A percentile compares a stretch with the other conserved stretches of the same genome.
These are phyloP conservation scores for pig (Sus scrofa) DNA, from an alignment of 2,113 vertebrate genomes.

Conservation along the genomic window DNA sequence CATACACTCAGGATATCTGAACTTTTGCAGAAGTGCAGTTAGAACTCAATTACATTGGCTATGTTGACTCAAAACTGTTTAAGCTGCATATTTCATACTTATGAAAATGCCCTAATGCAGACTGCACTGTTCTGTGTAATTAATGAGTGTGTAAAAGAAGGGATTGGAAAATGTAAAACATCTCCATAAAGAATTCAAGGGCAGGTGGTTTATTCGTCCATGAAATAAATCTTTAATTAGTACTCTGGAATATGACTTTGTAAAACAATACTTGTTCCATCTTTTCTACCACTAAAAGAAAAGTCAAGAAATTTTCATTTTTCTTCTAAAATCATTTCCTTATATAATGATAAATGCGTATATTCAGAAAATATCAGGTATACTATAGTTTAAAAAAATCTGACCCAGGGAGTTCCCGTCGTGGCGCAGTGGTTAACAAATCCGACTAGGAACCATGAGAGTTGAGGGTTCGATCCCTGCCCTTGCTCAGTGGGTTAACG, in stretches of 20 bases:
- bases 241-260: conserved; percentile 36
- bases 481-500: no score
- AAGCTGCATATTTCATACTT: conserved; percentile 67
- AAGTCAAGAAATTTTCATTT: not conserved
- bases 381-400: not conserved
- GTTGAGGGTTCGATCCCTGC: no score
- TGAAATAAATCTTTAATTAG: conserved; percentile 72
- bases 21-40: not conserved
- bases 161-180: conserved; percentile 52
- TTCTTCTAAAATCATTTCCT: not conserved
- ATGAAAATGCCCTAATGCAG: conserved; percentile 58
- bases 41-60: not conserved
- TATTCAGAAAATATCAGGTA: not conserved
- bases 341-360: not conserved
- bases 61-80: not conserved
- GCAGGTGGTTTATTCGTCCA: conserved; percentile 56
- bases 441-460: no score
- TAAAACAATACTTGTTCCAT: conserved; percentile 15
- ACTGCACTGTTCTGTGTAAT: conserved; percentile 59
- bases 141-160: conserved; percentile 66
- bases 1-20: not conserved
- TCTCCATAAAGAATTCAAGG: conserved; percentile 46
- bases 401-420: no score
- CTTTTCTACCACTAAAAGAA: conserved; percentile 8
- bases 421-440: no score